phyloP scores from a whole-genome alignment of 2,113 vertebrate species.

The Ranitomeya imitator region DNA sequence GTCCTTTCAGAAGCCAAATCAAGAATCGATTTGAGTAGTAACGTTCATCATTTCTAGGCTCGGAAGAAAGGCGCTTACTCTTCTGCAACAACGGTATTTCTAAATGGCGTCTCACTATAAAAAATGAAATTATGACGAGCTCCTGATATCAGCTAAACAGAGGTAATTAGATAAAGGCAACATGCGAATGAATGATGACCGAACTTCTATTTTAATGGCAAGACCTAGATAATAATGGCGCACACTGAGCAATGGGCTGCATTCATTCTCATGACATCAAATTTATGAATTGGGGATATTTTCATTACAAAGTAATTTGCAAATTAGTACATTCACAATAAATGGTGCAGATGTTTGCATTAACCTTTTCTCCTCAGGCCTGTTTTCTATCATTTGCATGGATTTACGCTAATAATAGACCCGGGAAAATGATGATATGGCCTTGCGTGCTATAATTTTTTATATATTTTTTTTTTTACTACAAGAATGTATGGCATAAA shows the following conservation, averaged over 20 bases:
- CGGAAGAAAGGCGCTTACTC: not conserved
- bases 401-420: not conserved
- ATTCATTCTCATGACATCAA: not conserved
- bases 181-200: constrained; percentile 20
- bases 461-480: not conserved
- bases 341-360: constrained; percentile 24
- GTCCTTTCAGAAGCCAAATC: constrained; percentile 25
- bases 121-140: constrained; percentile 11
- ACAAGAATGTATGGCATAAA: not conserved
- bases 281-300: constrained; percentile 15
- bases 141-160: constrained; percentile 12
- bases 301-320: constrained; percentile 45
- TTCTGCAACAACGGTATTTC: not conserved
- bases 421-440: not conserved
- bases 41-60: constrained; percentile 12
- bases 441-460: not conserved
- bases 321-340: not conserved
- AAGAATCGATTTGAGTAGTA: not conserved
- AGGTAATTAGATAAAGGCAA: constrained; percentile 9
- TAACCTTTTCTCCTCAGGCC: constrained; percentile 18
- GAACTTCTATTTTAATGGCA: not conserved
- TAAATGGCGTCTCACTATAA: not conserved
- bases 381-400: constrained; percentile 23
- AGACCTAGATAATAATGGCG: constrained; percentile 15
- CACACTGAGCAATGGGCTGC: not conserved